A percentile compares a stretch with the other conserved stretches of the same genome.
These are phyloP conservation scores for Cephus pygmeus DNA, from an alignment of 2,888 invertebrate genomes.

Conservation along the genomic window DNA sequence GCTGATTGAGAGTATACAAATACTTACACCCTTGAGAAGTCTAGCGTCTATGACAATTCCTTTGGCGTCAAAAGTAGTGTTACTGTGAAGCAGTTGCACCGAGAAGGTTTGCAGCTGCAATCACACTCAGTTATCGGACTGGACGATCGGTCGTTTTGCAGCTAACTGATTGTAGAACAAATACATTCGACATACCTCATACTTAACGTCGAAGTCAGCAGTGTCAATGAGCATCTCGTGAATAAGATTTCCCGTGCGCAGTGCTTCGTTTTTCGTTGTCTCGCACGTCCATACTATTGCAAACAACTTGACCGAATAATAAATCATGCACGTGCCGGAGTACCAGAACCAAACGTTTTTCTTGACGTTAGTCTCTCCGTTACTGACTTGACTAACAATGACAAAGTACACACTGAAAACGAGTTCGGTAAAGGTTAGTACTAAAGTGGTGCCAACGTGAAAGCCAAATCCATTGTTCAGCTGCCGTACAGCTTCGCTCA, in stretches of 20 bases:
- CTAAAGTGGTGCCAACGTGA: conserved; percentile 41
- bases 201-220: conserved; percentile 38
- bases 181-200: conserved; percentile 36
- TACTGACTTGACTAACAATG: conserved; percentile 32
- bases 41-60: conserved; percentile 43
- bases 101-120: conserved; percentile 52
- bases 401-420: conserved; percentile 54
- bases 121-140: conserved; percentile 3
- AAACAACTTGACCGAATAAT: conserved; percentile 43
- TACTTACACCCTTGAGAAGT: conserved; percentile 43
- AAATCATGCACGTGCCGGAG: conserved; percentile 45
- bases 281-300: conserved; percentile 47
- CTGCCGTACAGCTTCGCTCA: conserved; percentile 38
- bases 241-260: conserved; percentile 39
- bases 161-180: not conserved
- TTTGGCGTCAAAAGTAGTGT: conserved; percentile 44
- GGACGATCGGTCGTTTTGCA: not conserved
- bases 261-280: conserved; percentile 42
- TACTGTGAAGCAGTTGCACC: conserved; percentile 49
- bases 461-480: conserved; percentile 43
- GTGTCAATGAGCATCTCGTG: conserved; percentile 44
- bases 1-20: not conserved
- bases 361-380: conserved; percentile 33
- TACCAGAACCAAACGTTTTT: conserved; percentile 48
- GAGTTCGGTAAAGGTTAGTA: conserved; percentile 44